Base-by-base conservation (phyloP, 2,888 invertebrate genomes). In the Leucophora obtusa region DNA sequence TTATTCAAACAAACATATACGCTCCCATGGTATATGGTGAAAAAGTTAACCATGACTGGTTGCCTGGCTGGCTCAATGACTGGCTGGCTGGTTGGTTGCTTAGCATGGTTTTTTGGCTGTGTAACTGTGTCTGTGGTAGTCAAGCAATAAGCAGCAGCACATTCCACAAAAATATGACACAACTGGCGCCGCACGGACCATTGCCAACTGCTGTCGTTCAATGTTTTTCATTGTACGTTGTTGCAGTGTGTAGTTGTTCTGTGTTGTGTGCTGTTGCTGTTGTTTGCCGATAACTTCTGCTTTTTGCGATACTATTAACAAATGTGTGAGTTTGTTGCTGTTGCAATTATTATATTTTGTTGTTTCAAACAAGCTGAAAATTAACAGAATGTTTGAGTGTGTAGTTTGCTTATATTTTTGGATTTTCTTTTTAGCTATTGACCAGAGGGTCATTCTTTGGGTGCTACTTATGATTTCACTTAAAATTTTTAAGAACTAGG, bases 181-280 rank as follows among this genome's bases (percentile, higher is more conserved):
- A 83, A 82, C 82, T 84, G 84, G 84, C 84, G 84, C 84, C 84
- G 83, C 82, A 83, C 82, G 83, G 83, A 83, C 83, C 83, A 83
- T 82, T 82, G 81, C 82, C 83, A 83, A 83, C 83, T 83, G 83
- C 70, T 81, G 81, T 81, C 62, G 77, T 60, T 60, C 43, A 47
- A 47, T 47, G 43, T 47, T 18, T 35, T 53, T 66, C 50, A 18
- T 63, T 69, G 56, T 71, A 71, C 66, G 70, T 70, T 77, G 70
- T 71, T 77, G 53, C 59, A 65, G 59, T 51, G 65, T 54, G 28
- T 28, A 6, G 28, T 28, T 28, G 28, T 28, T 28, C 28, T 28
- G 28, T 28, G 28, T 28, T 28, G 28, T 28, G 33, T 60, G 70
- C 14, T 38, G 59, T 53, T 70, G 51, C 35, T 72, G 72, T 54